Percentiles rank a stretch among this genome's conserved stretches.
Conservation (phyloP, 2,888 invertebrate genomes). For the Litoditis marina region DNA sequence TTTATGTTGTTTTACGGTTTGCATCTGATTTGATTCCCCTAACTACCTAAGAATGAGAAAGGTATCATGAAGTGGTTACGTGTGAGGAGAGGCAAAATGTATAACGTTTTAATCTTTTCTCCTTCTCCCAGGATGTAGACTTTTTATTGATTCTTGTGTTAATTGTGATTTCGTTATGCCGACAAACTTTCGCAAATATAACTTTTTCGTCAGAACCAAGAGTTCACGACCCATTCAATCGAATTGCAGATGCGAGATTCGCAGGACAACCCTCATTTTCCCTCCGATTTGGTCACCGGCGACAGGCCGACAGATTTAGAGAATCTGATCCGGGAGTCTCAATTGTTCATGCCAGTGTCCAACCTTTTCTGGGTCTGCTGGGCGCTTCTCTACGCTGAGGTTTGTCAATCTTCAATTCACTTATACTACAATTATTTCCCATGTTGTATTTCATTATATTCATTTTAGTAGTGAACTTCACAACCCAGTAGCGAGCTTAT, state of each 20-base stretch:
- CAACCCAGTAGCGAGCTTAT: too few relatives aligned
- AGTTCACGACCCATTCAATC: too few relatives aligned
- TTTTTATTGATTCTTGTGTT: neutral
- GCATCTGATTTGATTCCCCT: too few relatives aligned
- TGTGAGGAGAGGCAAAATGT: too few relatives aligned
- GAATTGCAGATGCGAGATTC: slow-evolving; percentile 29
- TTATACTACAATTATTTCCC: neutral
- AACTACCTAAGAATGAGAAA: neutral
- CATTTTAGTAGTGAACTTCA: neutral
- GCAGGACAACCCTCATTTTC: slow-evolving; percentile 36
- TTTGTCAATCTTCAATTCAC: neutral
- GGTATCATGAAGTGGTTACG: neutral
- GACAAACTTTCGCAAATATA: too few relatives aligned
- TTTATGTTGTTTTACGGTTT: neutral
- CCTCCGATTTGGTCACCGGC: slow-evolving; percentile 41
- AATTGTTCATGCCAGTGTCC: slow-evolving; percentile 46
- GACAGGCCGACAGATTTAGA: slow-evolving; percentile 31
- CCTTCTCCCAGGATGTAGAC: neutral
- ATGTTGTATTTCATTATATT: neutral
- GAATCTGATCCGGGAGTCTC: slow-evolving; percentile 32
- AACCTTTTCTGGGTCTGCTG: slow-evolving; percentile 48
- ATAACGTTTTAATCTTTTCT: neutral
- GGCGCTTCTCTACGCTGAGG: slow-evolving; percentile 45
- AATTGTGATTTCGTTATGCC: neutral
- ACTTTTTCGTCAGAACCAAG: too few relatives aligned